Percentiles rank a stretch among this genome's conserved stretches.
phyloP scores from a whole-genome alignment of 2,113 vertebrate species.

The Orthonyx spaldingii region DNA sequence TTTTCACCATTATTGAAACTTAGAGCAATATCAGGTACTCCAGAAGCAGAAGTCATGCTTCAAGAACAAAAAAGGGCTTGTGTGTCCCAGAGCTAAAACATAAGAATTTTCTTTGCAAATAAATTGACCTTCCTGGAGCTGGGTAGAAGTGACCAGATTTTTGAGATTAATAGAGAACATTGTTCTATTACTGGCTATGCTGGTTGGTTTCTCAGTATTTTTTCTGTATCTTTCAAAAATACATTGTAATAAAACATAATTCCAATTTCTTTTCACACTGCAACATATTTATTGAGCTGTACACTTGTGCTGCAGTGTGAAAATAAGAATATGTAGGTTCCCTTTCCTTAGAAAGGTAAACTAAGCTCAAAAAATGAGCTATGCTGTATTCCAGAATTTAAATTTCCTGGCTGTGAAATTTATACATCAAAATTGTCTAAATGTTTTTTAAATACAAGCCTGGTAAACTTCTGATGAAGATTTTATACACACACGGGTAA shows the following conservation, averaged over 20 bases:
- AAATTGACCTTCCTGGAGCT: background rate
- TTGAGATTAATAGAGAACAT: background rate
- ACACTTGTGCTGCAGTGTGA: background rate
- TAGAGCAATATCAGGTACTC: background rate
- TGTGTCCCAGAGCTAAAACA: background rate
- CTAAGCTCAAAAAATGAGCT: background rate
- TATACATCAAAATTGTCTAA: background rate
- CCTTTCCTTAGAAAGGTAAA: background rate
- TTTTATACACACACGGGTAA: accelerated
- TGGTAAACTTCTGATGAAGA: background rate
- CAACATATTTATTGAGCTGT: background rate
- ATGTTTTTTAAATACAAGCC: background rate
- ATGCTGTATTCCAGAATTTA: background rate
- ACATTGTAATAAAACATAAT: background rate
- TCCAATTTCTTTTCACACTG: background rate
- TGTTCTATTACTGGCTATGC: background rate
- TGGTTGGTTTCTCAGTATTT: background rate
- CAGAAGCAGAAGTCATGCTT: background rate
- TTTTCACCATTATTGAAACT: background rate
- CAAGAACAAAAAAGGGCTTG: background rate
- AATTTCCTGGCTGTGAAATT: background rate
- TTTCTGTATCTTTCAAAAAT: background rate
- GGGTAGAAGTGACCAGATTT: background rate
- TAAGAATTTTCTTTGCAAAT: background rate
- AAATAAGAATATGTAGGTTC: background rate